phyloP scores from a whole-genome alignment of 2,888 invertebrate genomes.

The Drosophila paranaensis region DNA sequence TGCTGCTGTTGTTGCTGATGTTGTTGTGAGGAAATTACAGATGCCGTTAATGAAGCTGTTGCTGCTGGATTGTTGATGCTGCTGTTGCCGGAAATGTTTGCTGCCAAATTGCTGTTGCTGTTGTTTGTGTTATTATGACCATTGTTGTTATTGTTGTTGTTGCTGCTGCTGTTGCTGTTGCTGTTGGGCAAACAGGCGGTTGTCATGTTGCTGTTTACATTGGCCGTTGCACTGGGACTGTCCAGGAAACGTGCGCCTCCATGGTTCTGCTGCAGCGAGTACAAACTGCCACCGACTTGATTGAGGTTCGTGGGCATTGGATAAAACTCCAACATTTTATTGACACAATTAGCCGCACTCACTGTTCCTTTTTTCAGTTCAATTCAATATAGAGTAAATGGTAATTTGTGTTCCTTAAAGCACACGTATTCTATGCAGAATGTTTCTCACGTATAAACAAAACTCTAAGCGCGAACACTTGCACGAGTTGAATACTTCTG shows the following conservation, averaged over 20 bases:
- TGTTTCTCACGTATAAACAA: constrained; percentile 8
- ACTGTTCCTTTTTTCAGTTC: constrained; percentile 18
- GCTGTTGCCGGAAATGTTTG: constrained; percentile 69
- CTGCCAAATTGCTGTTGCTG: constrained; percentile 55
- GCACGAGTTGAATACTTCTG: constrained; percentile 4
- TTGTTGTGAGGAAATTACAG: constrained; percentile 64
- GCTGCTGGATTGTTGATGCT: constrained; percentile 43
- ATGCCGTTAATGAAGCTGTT: constrained; percentile 79
- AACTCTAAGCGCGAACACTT: constrained; percentile 12
- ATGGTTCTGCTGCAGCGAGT: constrained; percentile 82
- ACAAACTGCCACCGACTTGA: constrained; percentile 82
- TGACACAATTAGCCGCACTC: constrained; percentile 30
- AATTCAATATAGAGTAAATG: constrained; percentile 7
- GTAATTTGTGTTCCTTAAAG: not conserved
- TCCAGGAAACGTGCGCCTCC: constrained; percentile 82
- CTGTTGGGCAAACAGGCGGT: constrained; percentile 51
- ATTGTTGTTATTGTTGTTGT: constrained; percentile 46
- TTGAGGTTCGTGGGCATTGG: constrained; percentile 84
- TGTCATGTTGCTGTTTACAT: constrained; percentile 59
- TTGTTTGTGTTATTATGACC: constrained; percentile 42
- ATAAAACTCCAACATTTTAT: constrained; percentile 84
- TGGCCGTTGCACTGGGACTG: constrained; percentile 67
- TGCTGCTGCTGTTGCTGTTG: constrained; percentile 50
- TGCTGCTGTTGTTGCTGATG: too few species aligned
- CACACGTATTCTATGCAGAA: not conserved